These are phyloP conservation scores for Chrysomela aeneicollis DNA, from an alignment of 2,888 invertebrate genomes.

Conservation along the genomic window DNA sequence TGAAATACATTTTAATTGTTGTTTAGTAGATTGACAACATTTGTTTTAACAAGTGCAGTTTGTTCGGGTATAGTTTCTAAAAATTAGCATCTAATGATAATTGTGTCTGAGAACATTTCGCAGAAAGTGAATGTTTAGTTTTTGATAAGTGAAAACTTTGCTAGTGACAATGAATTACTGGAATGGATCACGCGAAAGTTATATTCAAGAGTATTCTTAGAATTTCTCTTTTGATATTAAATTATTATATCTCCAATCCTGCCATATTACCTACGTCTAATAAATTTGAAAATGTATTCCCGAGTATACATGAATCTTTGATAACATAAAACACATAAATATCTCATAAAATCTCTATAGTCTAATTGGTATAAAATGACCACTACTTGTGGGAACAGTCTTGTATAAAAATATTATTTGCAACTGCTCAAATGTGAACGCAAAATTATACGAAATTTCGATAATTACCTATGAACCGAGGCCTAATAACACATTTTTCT, in stretches of 20 bases:
- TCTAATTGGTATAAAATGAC: too few species aligned
- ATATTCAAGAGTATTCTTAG: too few species aligned
- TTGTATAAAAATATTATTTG: constrained; percentile 16
- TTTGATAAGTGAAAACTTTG: constrained; percentile 39
- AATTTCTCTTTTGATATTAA: neutral
- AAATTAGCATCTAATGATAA: constrained; percentile 27
- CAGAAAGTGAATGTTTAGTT: constrained; percentile 40
- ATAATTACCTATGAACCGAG: constrained; percentile 24
- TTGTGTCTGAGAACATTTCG: constrained; percentile 25
- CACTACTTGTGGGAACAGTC: neutral
- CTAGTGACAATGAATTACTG: constrained; percentile 32
- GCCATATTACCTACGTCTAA: too few species aligned
- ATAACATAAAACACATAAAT: too few species aligned
- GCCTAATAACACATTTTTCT: constrained; percentile 38
- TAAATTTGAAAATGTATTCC: too few species aligned
- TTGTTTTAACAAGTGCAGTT: constrained; percentile 36
- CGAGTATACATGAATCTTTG: too few species aligned
- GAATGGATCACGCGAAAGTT: neutral
- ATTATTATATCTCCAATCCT: too few species aligned
- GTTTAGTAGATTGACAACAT: constrained; percentile 55
- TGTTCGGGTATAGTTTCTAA: constrained; percentile 19
- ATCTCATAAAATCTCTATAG: too few species aligned
- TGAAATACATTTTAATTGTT: constrained; percentile 58
- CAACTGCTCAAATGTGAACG: constrained; percentile 31
- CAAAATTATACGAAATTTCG: constrained; percentile 34